Evolutionary conservation across 2,113 vertebrate species (phyloP), one percentile per base, ranked within the genome.

Genomic region (Phodopus roborovskii): DNA sequence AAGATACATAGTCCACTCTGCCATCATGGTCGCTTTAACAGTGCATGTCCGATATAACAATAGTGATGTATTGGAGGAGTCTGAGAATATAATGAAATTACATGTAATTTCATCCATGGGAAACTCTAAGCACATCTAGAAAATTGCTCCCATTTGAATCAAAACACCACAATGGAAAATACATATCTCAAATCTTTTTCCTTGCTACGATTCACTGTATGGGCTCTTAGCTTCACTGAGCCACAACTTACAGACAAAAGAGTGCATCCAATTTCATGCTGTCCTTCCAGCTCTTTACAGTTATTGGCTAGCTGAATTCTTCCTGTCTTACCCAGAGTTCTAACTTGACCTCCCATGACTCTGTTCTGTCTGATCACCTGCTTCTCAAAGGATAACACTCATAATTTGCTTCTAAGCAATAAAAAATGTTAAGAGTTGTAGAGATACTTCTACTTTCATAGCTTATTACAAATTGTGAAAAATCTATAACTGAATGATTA

Each of bases 71-170:
- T 88, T 92, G 70, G 53, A 24, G 10, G 48, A 84, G 81, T 88
- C 26, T 96, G 50, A 94, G 8, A 22, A 62, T 94, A 81, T 81
- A 60, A 77, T 3, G 2, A 56, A 96, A 71, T 96, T 92, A 77
- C 64, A 68, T 39, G 68, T 93, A 28, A 92, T 93, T 94, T 91
- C 30, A 87, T 92, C 60, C 39, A 3, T 53, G 66, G 95, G 60
- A 96, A 85, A 92, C 5, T 75, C 0, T 53, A 73, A 17, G 22
- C 64, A 66, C 53, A 91, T 62, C 48, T 15, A 83, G 56, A 79
- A 87, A 90, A 70, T n/a, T 64, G 28, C 7, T 71, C 28, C 26
- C 30, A 45, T 24, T 7, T 90, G 45, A 94, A 62, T 4, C 53
- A 75, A 93, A 64, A 2, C 4, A 56, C 2, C 6, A 45, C 0